Base-by-base conservation (phyloP, 2,113 vertebrate genomes). In the Haemorhous mexicanus region DNA sequence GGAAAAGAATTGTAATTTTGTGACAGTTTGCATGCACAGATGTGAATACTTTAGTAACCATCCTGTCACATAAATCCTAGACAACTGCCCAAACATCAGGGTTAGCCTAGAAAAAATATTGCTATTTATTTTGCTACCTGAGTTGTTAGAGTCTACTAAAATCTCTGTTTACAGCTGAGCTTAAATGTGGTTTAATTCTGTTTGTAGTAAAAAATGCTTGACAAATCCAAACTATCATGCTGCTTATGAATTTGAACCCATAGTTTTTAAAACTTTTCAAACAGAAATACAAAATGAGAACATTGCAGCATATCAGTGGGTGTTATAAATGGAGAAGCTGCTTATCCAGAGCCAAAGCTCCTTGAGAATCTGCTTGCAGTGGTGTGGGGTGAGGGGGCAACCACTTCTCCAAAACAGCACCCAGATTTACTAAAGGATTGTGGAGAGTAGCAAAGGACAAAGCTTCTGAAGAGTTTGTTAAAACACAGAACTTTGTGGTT, bases 81-180 rank as follows among this genome's bases (percentile, higher is more conserved):
- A 50, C 74, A 91, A 66, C 84, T 95, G 87, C 85, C 49, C 77
- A 97, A 96, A 91, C 66, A 95, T 50, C 70, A 49, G n/a, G 8
- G 15, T 79, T 61, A 86, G 46, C 46, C 50, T 87, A 58, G 58
- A 28, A 84, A 89, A 88, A 80, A 76, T 37, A 63, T 3, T 62
- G 27, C 24, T 94, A 73, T 91, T 95, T 93, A 66, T 94, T 95
- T 94, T 93, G 32, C 49, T 92, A 50, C 66, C 46, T 82, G 53
- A 49, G 23, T 89, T 89, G 56, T 89, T 82, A 61, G 12, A 26
- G 15, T 56, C 49, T 91, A 1, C 22, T 76, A 39, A 89, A 95
- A 89, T 63, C 32, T 80, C 41, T 94, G 62, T 96, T 96, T 97
- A 69, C 70, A 80, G 46, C 46, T 73, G 62, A 82, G 87, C 59